Percentiles rank a stretch among this genome's conserved stretches.
Conservation (phyloP, 2,888 invertebrate genomes). For the Andrena bucephala region DNA sequence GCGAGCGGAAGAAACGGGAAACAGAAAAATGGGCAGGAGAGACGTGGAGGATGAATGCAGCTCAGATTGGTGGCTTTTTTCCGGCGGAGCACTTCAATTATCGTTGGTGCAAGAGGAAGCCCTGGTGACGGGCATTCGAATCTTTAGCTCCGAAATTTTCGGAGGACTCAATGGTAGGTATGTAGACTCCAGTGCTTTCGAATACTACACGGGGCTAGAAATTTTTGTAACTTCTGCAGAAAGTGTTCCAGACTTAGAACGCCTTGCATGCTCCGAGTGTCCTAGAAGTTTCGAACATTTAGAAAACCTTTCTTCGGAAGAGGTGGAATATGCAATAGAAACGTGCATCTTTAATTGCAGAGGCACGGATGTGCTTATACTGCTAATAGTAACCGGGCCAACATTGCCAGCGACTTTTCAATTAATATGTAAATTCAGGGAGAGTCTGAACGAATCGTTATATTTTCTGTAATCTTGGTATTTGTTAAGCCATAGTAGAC, state of each 20-base stretch:
- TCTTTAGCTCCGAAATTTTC: not conserved
- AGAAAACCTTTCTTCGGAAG: not conserved
- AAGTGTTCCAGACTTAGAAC: too few species aligned
- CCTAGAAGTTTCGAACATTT: not conserved
- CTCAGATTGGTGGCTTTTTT: constrained; percentile 46
- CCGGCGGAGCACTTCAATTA: constrained; percentile 55
- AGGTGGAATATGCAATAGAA: not conserved
- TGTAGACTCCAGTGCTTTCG: not conserved
- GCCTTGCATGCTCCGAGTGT: not conserved
- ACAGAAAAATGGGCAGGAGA: not conserved
- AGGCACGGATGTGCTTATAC: not conserved
- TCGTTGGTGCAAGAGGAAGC: constrained; percentile 42
- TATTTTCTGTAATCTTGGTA: too few species aligned
- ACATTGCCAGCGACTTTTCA: not conserved
- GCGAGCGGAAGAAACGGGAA: not conserved
- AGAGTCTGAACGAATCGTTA: too few species aligned
- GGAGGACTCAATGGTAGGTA: not conserved
- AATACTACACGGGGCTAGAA: not conserved
- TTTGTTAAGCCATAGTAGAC: too few species aligned
- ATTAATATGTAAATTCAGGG: not conserved
- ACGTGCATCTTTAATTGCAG: not conserved
- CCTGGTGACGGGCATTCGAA: not conserved
- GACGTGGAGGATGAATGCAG: constrained; percentile 19
- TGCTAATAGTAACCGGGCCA: not conserved
- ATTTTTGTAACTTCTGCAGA: not conserved